phyloP scores from a whole-genome alignment of 35 echinoderm and acorn worm species.

The Eucidaris tribuloides region DNA sequence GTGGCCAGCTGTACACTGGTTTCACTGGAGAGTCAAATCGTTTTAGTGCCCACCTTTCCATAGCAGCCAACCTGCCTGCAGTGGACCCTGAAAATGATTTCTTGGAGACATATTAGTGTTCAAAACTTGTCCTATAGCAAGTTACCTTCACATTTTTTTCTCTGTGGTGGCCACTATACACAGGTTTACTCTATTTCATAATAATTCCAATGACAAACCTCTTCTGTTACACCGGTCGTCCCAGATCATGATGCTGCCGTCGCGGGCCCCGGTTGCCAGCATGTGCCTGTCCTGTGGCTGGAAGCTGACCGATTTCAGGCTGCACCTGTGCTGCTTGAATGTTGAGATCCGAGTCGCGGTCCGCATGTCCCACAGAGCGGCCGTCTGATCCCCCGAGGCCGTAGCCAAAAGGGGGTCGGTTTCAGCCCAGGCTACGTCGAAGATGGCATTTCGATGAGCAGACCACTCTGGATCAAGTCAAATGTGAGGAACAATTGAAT shows the following conservation, averaged over 20 bases:
- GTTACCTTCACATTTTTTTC: too few relatives aligned
- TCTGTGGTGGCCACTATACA: too few relatives aligned
- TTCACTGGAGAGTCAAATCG: too few relatives aligned
- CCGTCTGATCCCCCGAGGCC: conserved; percentile 95
- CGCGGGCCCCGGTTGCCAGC: conserved; percentile 79
- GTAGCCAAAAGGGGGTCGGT: conserved; percentile 71
- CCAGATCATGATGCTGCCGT: conserved; percentile 95
- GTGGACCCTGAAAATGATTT: too few relatives aligned
- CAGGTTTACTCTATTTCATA: too few relatives aligned
- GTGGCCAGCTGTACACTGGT: too few relatives aligned
- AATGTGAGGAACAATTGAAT: too few relatives aligned
- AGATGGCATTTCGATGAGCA: conserved; percentile 96
- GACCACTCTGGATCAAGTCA: conserved; percentile 70
- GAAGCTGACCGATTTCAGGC: conserved; percentile 82
- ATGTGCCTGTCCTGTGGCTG: conserved; percentile 51
- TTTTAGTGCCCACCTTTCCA: too few relatives aligned
- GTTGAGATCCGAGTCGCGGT: conserved; percentile 36
- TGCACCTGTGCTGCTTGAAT: conserved; percentile 84
- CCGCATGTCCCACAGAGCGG: conserved; percentile 84
- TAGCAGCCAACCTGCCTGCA: too few relatives aligned
- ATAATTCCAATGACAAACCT: too few relatives aligned
- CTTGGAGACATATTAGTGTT: too few relatives aligned
- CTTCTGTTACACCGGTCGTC: conserved; percentile 75
- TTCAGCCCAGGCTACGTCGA: conserved; percentile 82
- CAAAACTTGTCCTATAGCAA: too few relatives aligned